A percentile compares a stretch with the other conserved stretches of the same genome.
These are phyloP conservation scores for Heterohyrax brucei DNA, from an alignment of 2,797 vertebrate species.

Conservation along the genomic window DNA sequence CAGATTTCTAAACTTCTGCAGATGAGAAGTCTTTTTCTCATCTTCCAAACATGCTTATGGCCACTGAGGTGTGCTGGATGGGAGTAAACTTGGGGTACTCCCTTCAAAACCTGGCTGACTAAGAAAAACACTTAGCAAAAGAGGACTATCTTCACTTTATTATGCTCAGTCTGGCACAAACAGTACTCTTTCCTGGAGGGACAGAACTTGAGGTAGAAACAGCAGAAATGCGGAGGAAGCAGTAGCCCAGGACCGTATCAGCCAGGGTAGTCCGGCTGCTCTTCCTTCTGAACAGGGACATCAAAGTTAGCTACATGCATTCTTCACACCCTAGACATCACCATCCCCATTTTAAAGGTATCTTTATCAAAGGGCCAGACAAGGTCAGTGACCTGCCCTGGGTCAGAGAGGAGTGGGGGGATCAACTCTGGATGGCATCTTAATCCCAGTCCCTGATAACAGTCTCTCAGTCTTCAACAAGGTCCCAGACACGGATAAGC, in stretches of 20 bases:
- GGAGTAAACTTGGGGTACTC: background rate
- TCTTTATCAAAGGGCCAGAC: conserved; percentile 44
- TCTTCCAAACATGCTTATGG: accelerated
- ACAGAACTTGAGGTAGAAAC: background rate
- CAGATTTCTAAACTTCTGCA: background rate
- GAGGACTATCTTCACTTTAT: background rate
- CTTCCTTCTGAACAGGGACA: background rate
- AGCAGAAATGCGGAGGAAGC: background rate
- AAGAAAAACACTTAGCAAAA: background rate
- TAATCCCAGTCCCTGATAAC: conserved; percentile 66
- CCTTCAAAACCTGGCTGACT: background rate
- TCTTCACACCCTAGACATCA: background rate
- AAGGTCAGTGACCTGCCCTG: background rate
- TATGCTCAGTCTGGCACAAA: background rate
- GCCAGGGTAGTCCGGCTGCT: background rate
- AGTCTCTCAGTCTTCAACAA: background rate
- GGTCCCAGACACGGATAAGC: conserved; percentile 13
- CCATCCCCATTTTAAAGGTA: background rate
- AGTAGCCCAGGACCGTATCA: background rate
- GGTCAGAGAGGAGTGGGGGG: background rate
- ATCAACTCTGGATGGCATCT: background rate
- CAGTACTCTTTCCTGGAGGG: background rate
- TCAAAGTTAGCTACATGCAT: background rate
- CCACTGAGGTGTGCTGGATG: background rate
- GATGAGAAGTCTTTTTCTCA: background rate